Evolutionary conservation across 2,888 invertebrate species (phyloP).

Genomic region (Cephus pulcher): DNA sequence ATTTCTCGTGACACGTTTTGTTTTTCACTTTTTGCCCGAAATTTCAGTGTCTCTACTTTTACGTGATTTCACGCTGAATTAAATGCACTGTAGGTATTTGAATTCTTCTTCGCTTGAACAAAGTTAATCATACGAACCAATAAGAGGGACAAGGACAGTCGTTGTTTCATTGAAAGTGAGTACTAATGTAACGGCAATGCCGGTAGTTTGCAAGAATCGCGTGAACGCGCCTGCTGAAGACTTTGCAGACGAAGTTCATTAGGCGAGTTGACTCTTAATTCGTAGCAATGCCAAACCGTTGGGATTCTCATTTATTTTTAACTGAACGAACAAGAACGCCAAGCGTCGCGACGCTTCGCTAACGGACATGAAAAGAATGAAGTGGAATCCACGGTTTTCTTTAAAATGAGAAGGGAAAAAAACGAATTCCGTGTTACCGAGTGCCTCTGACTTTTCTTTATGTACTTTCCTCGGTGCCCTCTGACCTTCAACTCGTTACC

Average conservation of each 20-base stretch:
- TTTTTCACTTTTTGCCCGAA: not conserved
- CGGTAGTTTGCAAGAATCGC: not conserved
- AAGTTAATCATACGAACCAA: not conserved
- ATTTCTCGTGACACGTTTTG: not conserved
- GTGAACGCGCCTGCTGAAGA: not conserved
- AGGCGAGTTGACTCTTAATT: not conserved
- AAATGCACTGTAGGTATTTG: not conserved
- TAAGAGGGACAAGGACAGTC: not conserved
- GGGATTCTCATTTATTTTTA: constrained; percentile 33
- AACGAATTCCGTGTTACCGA: not conserved
- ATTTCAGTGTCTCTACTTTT: not conserved
- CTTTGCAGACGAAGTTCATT: not conserved
- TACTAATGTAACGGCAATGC: not conserved
- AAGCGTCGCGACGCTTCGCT: constrained; percentile 20
- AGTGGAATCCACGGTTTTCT: constrained; percentile 20
- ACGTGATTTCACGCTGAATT: not conserved
- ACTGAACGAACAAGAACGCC: constrained; percentile 28
- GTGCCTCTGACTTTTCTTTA: not conserved
- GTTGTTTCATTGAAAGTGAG: not conserved
- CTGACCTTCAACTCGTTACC: constrained; percentile 10
- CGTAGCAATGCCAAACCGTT: constrained; percentile 10
- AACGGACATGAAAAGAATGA: constrained; percentile 17
- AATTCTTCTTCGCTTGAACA: not conserved
- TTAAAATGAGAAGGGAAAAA: constrained; percentile 15
- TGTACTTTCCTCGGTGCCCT: constrained; percentile 5